These are phyloP conservation scores for Lithosia quadra DNA, from an alignment of 2,888 invertebrate species.

Conservation along the genomic window DNA sequence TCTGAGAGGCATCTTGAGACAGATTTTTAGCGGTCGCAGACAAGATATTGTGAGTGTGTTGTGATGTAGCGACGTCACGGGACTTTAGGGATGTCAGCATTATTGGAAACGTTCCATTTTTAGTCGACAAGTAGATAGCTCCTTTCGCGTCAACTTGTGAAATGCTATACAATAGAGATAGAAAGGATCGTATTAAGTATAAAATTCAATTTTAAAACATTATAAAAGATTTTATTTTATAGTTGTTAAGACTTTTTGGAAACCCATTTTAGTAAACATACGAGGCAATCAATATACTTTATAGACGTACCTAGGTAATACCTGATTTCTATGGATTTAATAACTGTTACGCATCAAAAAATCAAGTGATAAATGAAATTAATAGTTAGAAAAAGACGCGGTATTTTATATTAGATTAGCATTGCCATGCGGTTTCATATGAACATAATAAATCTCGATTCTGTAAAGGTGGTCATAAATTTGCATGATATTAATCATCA, in stretches of 20 bases:
- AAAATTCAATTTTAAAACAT: neutral
- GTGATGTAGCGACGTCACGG: constrained; percentile 67
- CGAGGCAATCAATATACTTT: neutral
- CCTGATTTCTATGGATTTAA: neutral
- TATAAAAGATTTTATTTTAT: neutral
- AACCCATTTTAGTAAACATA: neutral
- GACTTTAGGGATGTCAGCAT: constrained; percentile 76
- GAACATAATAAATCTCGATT: too few species aligned
- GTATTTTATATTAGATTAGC: too few species aligned
- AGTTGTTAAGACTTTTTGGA: neutral
- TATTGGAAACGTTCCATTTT: constrained; percentile 85
- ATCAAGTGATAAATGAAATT: too few species aligned
- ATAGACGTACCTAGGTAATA: too few species aligned
- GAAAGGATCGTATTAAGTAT: constrained; percentile 28
- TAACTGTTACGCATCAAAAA: neutral
- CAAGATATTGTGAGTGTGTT: constrained; percentile 73
- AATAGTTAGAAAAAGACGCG: too few species aligned
- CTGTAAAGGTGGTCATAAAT: too few species aligned
- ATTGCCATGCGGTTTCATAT: too few species aligned
- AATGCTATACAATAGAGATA: constrained; percentile 63
- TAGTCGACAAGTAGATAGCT: constrained; percentile 83
- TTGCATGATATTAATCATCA: too few species aligned
- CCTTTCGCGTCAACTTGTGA: constrained; percentile 76
- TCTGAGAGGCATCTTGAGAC: constrained; percentile 59
- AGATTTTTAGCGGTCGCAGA: constrained; percentile 73